A percentile compares a stretch with the other conserved stretches of the same genome.
Evolutionary conservation across 2,888 invertebrate species (phyloP).

Genomic region (Hymenopus coronatus): DNA sequence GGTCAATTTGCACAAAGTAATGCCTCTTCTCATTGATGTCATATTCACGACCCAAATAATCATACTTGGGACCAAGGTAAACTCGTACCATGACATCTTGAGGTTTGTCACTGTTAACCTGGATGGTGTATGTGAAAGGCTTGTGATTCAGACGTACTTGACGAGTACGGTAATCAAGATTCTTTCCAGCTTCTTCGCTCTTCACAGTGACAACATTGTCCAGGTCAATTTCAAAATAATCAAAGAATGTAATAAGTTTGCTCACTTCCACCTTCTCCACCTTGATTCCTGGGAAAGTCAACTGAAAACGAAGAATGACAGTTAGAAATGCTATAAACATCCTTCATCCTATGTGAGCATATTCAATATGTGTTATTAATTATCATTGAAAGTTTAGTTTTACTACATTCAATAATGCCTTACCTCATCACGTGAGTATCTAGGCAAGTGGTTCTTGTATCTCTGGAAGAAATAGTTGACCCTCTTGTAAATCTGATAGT

Average conservation of each 20-base stretch:
- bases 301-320: constrained; percentile 33
- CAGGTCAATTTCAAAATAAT: constrained; percentile 63
- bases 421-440: constrained; percentile 59
- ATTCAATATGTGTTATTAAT: background rate
- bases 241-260: constrained; percentile 67
- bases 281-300: constrained; percentile 59
- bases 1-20: constrained; percentile 62
- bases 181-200: constrained; percentile 43
- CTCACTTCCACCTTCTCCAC: constrained; percentile 63
- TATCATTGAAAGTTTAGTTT: background rate
- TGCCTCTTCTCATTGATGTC: constrained; percentile 55
- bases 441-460: constrained; percentile 59
- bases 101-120: constrained; percentile 58
- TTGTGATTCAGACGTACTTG: constrained; percentile 71
- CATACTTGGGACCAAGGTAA: constrained; percentile 69
- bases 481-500: constrained; percentile 63
- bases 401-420: constrained; percentile 24
- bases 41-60: constrained; percentile 54
- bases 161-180: constrained; percentile 58
- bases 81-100: constrained; percentile 59
- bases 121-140: constrained; percentile 60
- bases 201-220: constrained; percentile 57
- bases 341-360: background rate
- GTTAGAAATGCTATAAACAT: constrained; percentile 32
- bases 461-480: constrained; percentile 52